phyloP scores from a whole-genome alignment of 2,113 vertebrate genomes.

The Malurus alboscapulatus region DNA sequence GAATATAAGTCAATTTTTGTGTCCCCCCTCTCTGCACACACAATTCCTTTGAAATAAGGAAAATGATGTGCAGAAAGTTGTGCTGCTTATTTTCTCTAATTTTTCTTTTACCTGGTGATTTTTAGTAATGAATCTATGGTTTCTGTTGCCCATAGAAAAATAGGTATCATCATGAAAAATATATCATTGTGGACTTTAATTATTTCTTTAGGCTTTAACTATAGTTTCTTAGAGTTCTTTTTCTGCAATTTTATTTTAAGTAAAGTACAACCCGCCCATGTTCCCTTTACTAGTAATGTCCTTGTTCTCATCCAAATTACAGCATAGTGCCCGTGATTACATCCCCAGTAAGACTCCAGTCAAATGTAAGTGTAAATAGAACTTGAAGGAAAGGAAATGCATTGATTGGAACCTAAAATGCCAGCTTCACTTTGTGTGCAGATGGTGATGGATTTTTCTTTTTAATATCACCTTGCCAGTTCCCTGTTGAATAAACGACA shows the following conservation, averaged over 20 bases:
- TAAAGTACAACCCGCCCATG: neutral
- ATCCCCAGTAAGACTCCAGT: neutral
- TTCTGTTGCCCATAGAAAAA: neutral
- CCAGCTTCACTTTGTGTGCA: neutral
- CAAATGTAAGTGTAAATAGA: conserved; percentile 3
- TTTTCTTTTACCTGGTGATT: neutral
- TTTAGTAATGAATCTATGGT: neutral
- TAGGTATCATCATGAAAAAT: neutral
- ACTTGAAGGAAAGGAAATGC: neutral
- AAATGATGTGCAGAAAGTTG: neutral
- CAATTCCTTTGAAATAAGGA: neutral
- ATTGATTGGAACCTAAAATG: neutral
- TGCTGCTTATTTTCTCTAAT: neutral
- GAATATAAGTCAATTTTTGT: neutral
- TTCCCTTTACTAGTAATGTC: neutral
- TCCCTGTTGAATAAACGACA: neutral
- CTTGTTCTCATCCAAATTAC: conserved; percentile 12
- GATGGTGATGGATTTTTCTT: neutral
- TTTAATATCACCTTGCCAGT: neutral
- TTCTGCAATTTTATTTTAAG: neutral
- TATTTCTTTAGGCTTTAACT: neutral
- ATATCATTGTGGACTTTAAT: neutral
- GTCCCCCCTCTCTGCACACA: rapidly evolving
- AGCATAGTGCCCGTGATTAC: neutral
- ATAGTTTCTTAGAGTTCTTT: neutral